These are phyloP conservation scores for Enteromius unitaeniatus DNA, from an alignment of 2,797 vertebrate genomes.

Conservation along the genomic window DNA sequence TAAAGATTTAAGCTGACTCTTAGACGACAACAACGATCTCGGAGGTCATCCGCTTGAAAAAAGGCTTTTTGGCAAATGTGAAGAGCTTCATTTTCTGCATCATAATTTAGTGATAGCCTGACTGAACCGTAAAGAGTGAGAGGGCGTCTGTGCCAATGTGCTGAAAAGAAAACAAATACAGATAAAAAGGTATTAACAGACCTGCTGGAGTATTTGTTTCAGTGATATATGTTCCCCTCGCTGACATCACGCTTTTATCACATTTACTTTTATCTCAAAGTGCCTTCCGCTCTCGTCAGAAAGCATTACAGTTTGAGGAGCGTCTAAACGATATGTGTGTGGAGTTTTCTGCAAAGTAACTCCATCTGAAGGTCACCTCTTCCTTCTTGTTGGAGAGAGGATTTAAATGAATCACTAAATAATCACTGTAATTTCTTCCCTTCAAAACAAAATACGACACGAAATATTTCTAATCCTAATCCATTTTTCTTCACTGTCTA, in stretches of 20 bases:
- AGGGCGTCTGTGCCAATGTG: constrained; percentile 30
- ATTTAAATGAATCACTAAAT: constrained; percentile 53
- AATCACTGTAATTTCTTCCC: constrained; percentile 52
- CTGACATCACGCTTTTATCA: constrained; percentile 42
- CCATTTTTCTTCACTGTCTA: constrained; percentile 55
- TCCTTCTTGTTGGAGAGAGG: constrained; percentile 18
- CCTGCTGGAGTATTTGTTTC: constrained; percentile 38
- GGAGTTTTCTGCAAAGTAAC: constrained; percentile 40
- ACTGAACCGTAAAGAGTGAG: constrained; percentile 31
- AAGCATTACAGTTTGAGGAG: constrained; percentile 33
- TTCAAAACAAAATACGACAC: constrained; percentile 51
- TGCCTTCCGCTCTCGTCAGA: constrained; percentile 30
- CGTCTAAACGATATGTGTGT: neutral
- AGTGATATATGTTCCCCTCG: neutral
- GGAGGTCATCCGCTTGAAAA: constrained; percentile 41
- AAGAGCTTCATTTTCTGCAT: constrained; percentile 49
- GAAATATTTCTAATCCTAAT: constrained; percentile 51
- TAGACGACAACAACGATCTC: constrained; percentile 3
- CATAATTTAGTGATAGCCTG: constrained; percentile 53
- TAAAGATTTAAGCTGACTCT: constrained; percentile 3
- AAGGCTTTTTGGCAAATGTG: constrained; percentile 37
- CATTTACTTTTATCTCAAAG: constrained; percentile 33
- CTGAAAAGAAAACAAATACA: constrained; percentile 34
- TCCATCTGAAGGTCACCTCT: constrained; percentile 56
- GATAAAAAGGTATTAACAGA: constrained; percentile 53